Conservation (phyloP, 2,113 vertebrate species). For the Hemibagrus wyckioides region DNA sequence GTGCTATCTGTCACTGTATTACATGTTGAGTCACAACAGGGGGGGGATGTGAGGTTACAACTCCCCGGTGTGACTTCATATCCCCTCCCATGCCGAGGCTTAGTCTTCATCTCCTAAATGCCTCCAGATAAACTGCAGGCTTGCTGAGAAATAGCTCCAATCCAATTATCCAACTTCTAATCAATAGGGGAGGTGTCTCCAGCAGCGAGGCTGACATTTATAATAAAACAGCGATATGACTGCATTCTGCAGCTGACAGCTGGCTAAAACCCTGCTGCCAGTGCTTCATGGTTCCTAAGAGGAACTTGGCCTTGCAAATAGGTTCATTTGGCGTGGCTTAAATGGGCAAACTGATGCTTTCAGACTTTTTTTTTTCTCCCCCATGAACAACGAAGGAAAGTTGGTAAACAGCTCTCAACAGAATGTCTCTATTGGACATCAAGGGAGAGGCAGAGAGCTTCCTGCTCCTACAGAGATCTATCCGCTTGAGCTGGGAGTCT, state of each 20-base stretch:
- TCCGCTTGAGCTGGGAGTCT: constrained; percentile 30
- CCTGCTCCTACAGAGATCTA: constrained; percentile 50
- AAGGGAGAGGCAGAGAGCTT: constrained; percentile 36
- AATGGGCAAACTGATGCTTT: constrained; percentile 51
- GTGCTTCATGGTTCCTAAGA: constrained; percentile 46
- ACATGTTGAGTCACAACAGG: constrained; percentile 20
- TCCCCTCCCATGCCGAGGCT: constrained; percentile 39
- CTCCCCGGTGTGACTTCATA: constrained; percentile 19
- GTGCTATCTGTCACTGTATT: constrained; percentile 4
- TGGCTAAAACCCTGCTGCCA: constrained; percentile 44
- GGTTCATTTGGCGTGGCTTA: constrained; percentile 50
- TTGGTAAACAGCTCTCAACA: constrained; percentile 42
- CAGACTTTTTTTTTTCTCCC: constrained; percentile 43
- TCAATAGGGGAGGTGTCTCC: constrained; percentile 56
- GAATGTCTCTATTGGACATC: constrained; percentile 54
- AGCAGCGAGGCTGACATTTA: constrained; percentile 66
- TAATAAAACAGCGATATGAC: constrained; percentile 61
- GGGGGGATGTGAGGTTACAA: constrained; percentile 24
- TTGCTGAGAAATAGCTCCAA: constrained; percentile 62
- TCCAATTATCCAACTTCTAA: constrained; percentile 69
- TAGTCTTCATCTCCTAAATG: constrained; percentile 51
- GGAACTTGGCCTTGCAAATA: constrained; percentile 49
- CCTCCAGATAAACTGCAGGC: constrained; percentile 27
- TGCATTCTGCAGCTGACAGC: constrained; percentile 61
- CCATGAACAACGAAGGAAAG: constrained; percentile 53